Conservation (phyloP, 64 coral and sea anemone species). For the Pocillopora damicornis region DNA sequence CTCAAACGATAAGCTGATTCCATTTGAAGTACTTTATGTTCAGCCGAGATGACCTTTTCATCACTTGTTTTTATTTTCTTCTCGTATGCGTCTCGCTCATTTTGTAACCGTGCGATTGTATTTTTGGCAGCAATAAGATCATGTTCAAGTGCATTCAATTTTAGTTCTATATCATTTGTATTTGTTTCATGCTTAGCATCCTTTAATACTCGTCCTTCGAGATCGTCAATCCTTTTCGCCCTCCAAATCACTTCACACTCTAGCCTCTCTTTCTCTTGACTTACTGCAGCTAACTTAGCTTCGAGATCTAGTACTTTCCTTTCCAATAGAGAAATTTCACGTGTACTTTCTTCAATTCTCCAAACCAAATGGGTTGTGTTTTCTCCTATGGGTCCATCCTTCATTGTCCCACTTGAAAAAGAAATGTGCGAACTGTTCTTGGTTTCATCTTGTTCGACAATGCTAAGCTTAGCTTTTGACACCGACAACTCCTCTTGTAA, state of each 20-base stretch:
- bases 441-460: background rate
- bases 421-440: background rate
- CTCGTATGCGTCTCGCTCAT: background rate
- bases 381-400: background rate
- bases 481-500: background rate
- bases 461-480: background rate
- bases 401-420: background rate
- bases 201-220: background rate
- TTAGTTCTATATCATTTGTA: background rate
- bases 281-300: background rate
- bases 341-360: background rate
- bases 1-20: background rate
- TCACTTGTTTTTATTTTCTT: background rate
- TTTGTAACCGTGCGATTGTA: background rate
- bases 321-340: background rate
- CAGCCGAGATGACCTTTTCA: background rate
- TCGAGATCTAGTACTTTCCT: background rate
- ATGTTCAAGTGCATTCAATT: background rate
- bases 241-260: background rate
- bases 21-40: background rate
- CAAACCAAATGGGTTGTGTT: background rate
- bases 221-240: constrained; percentile 6
- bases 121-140: background rate
- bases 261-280: background rate
- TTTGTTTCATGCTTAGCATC: background rate